These are phyloP conservation scores for Borostomias antarcticus DNA, from an alignment of 2,797 vertebrate species.

Conservation along the genomic window DNA sequence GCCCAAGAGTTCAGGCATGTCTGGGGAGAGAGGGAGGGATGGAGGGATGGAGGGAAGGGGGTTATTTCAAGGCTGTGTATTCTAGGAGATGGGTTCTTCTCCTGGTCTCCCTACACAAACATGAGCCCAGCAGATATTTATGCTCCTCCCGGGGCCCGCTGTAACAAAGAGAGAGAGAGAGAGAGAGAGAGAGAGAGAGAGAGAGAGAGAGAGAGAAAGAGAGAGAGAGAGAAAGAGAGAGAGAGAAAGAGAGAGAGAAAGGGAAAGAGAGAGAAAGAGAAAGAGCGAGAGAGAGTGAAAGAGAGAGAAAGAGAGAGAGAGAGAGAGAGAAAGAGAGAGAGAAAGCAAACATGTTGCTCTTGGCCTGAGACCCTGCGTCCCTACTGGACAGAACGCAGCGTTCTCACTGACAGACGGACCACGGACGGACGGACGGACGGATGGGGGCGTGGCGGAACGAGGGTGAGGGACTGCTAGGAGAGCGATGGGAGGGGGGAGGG, in stretches of 20 bases:
- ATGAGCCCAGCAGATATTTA: constrained; percentile 75
- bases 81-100: constrained; percentile 76
- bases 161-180: constrained; percentile 65
- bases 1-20: constrained; percentile 63
- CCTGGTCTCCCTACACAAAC: constrained; percentile 76
- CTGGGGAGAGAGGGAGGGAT: constrained; percentile 46
- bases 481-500: neutral
- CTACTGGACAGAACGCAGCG: too few species aligned
- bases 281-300: constrained; percentile 7
- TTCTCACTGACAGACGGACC: too few species aligned
- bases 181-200: constrained; percentile 39
- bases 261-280: constrained; percentile 20
- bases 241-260: constrained; percentile 21
- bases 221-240: constrained; percentile 17
- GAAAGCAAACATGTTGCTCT: neutral
- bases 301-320: constrained; percentile 28
- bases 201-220: constrained; percentile 42
- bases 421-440: constrained; percentile 26
- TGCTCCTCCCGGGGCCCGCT: constrained; percentile 74
- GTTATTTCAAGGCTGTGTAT: constrained; percentile 78
- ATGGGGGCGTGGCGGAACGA: too few species aligned
- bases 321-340: constrained; percentile 37
- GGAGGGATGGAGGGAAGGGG: constrained; percentile 54
- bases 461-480: too few species aligned
- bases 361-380: too few species aligned